Base-by-base conservation (phyloP, 2,888 invertebrate genomes). In the Melinaea menophilus region DNA sequence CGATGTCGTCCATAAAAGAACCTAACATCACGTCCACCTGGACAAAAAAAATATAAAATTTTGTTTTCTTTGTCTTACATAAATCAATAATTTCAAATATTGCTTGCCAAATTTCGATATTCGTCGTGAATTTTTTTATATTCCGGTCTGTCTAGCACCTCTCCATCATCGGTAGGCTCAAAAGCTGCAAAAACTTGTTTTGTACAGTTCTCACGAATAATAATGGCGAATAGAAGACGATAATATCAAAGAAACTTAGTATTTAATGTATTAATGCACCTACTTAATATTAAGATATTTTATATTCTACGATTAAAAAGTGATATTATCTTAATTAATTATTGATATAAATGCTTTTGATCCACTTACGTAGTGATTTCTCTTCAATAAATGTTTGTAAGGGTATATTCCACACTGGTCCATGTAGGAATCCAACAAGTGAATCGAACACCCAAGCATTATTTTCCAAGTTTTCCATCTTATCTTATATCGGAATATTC, bases 401-500 rank as follows among this genome's bases (percentile, higher is more conserved):
- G 0, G 98, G 98, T 12, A 96, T 94, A 79, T 97, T 97, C 96
- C 98, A 98, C 56, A 98, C 93, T 0, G 98, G 97, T 2, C 98
- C 97, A 82, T 97, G 96, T 59, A 98, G 89, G 82, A 97, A 98
- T 66, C 96, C 96, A 35, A 98, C 95, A 65, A 98, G 87, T 0
- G 97, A 97, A 87, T 98, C 98, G 76, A 97, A 96, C 12, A 98
- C 96, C 97, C 97, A 97, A 5, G 95, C 93, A 83, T 94, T 95
- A 64, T 94, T 94, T 67, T 94, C 94, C 5, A 86, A 69, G 59
- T 75, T 75, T 47, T 84, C 86, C 86, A 88, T 64, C 5, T 13
- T 59, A 45, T 66, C 55, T 55, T 35, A 35, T 51, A 45, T 55
- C n/a, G 31, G 22, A 61, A 37, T 54, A 61, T 31, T 22, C 13